Evolutionary conservation across 2,113 vertebrate species (phyloP).

Genomic region (Amphiprion percula): DNA sequence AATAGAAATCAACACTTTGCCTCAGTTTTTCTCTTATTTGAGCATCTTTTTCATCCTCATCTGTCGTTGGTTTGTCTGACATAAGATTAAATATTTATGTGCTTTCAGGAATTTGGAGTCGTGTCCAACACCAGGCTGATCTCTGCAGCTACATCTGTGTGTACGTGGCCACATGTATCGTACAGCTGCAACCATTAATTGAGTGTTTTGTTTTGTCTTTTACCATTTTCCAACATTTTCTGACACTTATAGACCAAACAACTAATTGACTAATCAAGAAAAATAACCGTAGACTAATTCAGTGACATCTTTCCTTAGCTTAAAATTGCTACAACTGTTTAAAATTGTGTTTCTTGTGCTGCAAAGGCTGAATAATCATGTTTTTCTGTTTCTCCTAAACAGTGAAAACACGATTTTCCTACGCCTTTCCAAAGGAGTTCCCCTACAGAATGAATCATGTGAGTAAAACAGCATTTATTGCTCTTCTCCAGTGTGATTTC

Average conservation of each 20-base stretch:
- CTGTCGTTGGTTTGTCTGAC: not conserved
- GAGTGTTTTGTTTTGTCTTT: no score
- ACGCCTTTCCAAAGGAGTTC: slow-evolving; percentile 99
- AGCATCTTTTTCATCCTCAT: not conserved
- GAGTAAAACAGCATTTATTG: slow-evolving; percentile 77
- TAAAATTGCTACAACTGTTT: not conserved
- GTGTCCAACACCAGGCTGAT: slow-evolving; percentile 99
- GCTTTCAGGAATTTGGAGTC: slow-evolving; percentile 96
- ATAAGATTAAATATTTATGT: not conserved
- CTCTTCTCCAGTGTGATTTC: not conserved
- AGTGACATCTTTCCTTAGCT: not conserved
- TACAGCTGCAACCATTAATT: no score
- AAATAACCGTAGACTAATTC: no score
- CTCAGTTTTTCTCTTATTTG: no score
- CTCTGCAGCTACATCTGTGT: slow-evolving; percentile 98
- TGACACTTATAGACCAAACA: no score
- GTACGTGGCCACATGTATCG: slow-evolving; percentile 86
- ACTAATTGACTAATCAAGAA: no score
- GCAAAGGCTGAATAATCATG: not conserved
- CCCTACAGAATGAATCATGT: slow-evolving; percentile 99
- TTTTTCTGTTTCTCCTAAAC: slow-evolving; percentile 70
- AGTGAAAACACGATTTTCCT: slow-evolving; percentile 99
- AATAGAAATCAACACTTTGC: no score
- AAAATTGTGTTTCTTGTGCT: not conserved
- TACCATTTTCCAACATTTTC: no score